Evolutionary conservation across 2,888 invertebrate species (phyloP).

Genomic region (Chrysomela aeneicollis): DNA sequence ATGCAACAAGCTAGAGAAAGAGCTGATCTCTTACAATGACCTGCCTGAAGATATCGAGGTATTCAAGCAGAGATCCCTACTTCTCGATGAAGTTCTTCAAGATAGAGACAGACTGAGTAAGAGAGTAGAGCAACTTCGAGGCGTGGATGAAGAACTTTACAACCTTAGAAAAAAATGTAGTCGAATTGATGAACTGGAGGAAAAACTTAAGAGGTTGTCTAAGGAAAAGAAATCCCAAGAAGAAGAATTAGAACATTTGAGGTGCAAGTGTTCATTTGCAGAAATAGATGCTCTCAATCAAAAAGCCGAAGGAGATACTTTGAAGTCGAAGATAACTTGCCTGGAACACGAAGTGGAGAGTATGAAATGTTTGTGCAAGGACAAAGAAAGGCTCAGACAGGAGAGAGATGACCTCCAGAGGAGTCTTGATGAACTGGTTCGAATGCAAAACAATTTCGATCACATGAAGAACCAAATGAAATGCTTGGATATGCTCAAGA

Average conservation of each 20-base stretch:
- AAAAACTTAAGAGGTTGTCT: slow-evolving; percentile 38
- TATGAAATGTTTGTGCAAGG: slow-evolving; percentile 44
- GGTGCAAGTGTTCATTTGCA: slow-evolving; percentile 39
- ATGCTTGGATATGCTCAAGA: slow-evolving; percentile 51
- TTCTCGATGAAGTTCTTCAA: slow-evolving; percentile 50
- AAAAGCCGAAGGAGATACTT: slow-evolving; percentile 47
- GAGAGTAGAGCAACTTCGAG: slow-evolving; percentile 47
- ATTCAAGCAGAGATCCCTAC: slow-evolving; percentile 49
- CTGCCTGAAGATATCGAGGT: slow-evolving; percentile 52
- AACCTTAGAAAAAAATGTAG: slow-evolving; percentile 41
- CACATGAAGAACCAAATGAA: slow-evolving; percentile 48
- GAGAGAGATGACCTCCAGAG: slow-evolving; percentile 53
- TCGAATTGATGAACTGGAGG: slow-evolving; percentile 49
- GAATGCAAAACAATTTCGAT: slow-evolving; percentile 54
- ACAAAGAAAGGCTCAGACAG: slow-evolving; percentile 52
- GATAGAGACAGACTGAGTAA: slow-evolving; percentile 48
- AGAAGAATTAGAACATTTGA: slow-evolving; percentile 42
- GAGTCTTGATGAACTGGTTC: slow-evolving; percentile 48
- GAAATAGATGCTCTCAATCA: slow-evolving; percentile 44
- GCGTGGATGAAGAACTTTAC: slow-evolving; percentile 46
- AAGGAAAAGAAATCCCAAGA: slow-evolving; percentile 38
- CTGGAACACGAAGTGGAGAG: slow-evolving; percentile 51
- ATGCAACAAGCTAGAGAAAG: slow-evolving; percentile 49
- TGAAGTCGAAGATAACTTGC: slow-evolving; percentile 45
- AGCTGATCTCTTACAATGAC: slow-evolving; percentile 48